Conservation (phyloP, 2,797 vertebrate species). For the Arrhamphus sclerolepis region DNA sequence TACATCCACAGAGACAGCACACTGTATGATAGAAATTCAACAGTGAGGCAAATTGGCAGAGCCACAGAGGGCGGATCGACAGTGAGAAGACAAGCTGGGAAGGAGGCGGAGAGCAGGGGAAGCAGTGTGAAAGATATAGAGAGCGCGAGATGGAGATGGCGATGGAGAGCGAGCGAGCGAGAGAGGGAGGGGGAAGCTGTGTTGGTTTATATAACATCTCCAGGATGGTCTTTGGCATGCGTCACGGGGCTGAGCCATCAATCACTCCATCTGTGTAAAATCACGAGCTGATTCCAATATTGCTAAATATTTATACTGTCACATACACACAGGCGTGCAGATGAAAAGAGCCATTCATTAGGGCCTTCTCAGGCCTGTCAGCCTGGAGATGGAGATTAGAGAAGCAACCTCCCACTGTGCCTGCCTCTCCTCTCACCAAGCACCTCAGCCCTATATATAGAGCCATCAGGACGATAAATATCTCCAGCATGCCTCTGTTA, state of each 20-base stretch:
- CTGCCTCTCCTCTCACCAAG: slow-evolving; percentile 79
- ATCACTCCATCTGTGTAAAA: slow-evolving; percentile 99
- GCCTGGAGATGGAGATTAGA: slow-evolving; percentile 97
- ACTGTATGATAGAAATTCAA: slow-evolving; percentile 75
- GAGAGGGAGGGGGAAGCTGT: slow-evolving; percentile 50
- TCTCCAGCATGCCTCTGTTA: slow-evolving; percentile 93
- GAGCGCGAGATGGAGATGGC: slow-evolving; percentile 69
- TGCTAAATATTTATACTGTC: slow-evolving; percentile 99
- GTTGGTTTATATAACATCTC: slow-evolving; percentile 85
- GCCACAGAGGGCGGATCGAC: slow-evolving; percentile 77
- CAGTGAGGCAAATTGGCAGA: slow-evolving; percentile 78
- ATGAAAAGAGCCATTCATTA: slow-evolving; percentile 99
- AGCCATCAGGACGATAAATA: slow-evolving; percentile 95
- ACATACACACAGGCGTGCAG: slow-evolving; percentile 96
- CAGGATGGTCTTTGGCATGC: slow-evolving; percentile 90
- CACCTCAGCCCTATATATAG: slow-evolving; percentile 91
- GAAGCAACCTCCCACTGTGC: slow-evolving; percentile 96
- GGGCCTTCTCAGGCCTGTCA: slow-evolving; percentile 98
- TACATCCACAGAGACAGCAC: slow-evolving; percentile 60
- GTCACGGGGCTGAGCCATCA: slow-evolving; percentile 91
- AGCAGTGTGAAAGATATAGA: slow-evolving; percentile 75
- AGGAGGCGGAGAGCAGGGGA: slow-evolving; percentile 80
- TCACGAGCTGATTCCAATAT: slow-evolving; percentile 97
- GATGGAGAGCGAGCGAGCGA: slow-evolving; percentile 66
- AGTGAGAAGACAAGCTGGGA: slow-evolving; percentile 78